These are phyloP conservation scores for Drosophila elegans DNA, from an alignment of 1,140 invertebrate species.

Conservation along the genomic window DNA sequence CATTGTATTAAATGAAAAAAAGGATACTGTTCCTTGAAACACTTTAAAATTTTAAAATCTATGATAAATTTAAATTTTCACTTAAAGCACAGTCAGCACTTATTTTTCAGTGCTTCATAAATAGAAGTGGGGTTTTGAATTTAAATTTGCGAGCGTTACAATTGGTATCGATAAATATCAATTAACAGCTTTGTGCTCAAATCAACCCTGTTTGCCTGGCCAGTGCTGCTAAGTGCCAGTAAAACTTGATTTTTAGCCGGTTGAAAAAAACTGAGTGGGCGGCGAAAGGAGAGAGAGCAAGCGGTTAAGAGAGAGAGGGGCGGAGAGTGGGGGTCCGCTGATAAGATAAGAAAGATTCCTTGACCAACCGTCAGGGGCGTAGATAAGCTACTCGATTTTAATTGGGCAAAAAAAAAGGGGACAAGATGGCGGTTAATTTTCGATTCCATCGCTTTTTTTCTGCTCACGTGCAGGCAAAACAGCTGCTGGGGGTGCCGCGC, in stretches of 20 bases:
- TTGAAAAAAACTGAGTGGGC: neutral
- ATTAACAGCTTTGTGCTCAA: neutral
- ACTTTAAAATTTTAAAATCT: too few relatives aligned
- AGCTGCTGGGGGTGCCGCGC: slow-evolving; percentile 9
- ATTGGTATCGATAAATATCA: slow-evolving; percentile 7
- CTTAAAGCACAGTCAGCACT: too few relatives aligned
- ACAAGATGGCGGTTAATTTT: slow-evolving; percentile 61
- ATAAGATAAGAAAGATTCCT: slow-evolving; percentile 26
- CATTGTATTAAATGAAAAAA: too few relatives aligned
- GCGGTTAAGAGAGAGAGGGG: slow-evolving; percentile 3
- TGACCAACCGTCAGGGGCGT: slow-evolving; percentile 39
- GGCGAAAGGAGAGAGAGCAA: neutral
- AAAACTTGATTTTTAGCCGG: neutral
- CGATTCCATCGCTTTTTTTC: slow-evolving; percentile 4
- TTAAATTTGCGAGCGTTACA: neutral
- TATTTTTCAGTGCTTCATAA: too few relatives aligned
- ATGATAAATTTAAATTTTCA: too few relatives aligned
- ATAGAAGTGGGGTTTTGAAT: neutral
- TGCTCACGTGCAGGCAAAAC: slow-evolving; percentile 56
- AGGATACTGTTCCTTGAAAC: too few relatives aligned
- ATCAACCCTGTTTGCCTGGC: neutral
- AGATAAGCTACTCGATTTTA: slow-evolving; percentile 58
- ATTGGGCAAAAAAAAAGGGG: slow-evolving; percentile 35
- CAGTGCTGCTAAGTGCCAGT: slow-evolving; percentile 21
- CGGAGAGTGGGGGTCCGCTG: neutral